Evolutionary conservation across 2,888 invertebrate genomes (phyloP).

Genomic region (Sphecodes monilicornis): DNA sequence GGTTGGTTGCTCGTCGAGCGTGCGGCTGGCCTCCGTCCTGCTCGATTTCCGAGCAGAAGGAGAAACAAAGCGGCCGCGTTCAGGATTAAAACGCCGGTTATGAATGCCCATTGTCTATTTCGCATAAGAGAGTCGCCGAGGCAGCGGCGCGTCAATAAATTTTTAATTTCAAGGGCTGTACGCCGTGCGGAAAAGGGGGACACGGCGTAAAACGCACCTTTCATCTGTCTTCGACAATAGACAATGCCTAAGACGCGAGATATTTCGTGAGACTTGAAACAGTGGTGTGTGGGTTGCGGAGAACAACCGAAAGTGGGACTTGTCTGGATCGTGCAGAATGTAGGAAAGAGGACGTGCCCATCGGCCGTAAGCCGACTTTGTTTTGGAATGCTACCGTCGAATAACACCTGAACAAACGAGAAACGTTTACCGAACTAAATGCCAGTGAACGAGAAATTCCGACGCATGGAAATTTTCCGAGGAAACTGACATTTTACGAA

Average conservation of each 20-base stretch:
- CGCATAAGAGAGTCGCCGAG: conserved; percentile 48
- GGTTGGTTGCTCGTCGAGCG: neutral
- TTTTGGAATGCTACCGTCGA: conserved; percentile 54
- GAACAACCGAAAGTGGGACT: conserved; percentile 72
- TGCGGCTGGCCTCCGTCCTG: conserved; percentile 22
- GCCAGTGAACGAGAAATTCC: neutral
- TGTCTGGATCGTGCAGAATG: conserved; percentile 72
- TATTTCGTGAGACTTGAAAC: conserved; percentile 65
- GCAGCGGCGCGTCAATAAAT: conserved; percentile 61
- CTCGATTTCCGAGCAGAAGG: conserved; percentile 20
- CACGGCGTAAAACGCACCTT: conserved; percentile 61
- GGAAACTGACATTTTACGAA: neutral
- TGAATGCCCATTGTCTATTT: conserved; percentile 64
- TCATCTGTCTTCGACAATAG: conserved; percentile 68
- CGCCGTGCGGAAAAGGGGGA: conserved; percentile 50
- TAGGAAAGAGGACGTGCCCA: conserved; percentile 70
- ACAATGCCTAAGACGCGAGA: conserved; percentile 68
- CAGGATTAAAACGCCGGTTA: conserved; percentile 57
- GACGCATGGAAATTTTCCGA: neutral
- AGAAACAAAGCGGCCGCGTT: conserved; percentile 35
- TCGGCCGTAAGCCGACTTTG: conserved; percentile 56
- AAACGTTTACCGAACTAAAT: neutral
- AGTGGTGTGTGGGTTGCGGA: conserved; percentile 61
- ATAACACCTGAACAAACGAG: conserved; percentile 21
- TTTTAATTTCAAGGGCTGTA: conserved; percentile 60